Evolutionary conservation across 2,113 vertebrate genomes (phyloP), one percentile per base, ranked within the genome.

Genomic region (Cottus gobio): DNA sequence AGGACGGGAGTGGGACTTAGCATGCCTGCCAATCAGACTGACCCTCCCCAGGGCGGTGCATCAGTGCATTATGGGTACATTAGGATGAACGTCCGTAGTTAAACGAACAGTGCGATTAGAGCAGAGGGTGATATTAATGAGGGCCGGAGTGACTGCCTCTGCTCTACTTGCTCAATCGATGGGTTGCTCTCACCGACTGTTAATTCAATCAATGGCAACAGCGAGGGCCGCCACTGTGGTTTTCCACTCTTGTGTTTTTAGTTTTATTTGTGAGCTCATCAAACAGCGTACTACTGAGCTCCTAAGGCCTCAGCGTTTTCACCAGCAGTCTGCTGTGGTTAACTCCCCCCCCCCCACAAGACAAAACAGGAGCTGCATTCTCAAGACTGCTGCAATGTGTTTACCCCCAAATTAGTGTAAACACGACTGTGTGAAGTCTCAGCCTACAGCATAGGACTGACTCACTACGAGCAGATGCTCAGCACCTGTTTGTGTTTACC

Each of bases 401-500:
- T 90, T 78, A 76, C 70, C 81, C 81, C 79, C 56, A 84, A 71
- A 80, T 85, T 70, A 87, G 83, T 44, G 71, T 76, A 87, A 86
- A 86, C 88, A 86, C 0, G 28, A 68, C 57, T 78, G 37, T 82
- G 64, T 77, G 82, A 87, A 79, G 80, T 28, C 60, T 54, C 31
- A 56, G 77, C 57, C 77, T n/a, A 26, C 76, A 62, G 82, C 48
- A 31, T 9, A 7, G 52, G 65, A 78, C 80, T 78, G 84, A 90
- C 73, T 85, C 82, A 82, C 71, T 7, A 71, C 12, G 0, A 86
- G 86, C 84, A 84, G 84, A 85, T 52, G 42, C 78, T 84, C 86
- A 37, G 69, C 82, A 83, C 88, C 88, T 90, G 87, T 81, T 90
- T 64, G 67, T 85, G 75, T 90, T 87, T 86, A 76, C 80, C 8